Percentiles rank a stretch among this genome's conserved stretches.
These are phyloP conservation scores for Cyclophora albipunctata DNA, from an alignment of 2,888 invertebrate species.

Conservation along the genomic window DNA sequence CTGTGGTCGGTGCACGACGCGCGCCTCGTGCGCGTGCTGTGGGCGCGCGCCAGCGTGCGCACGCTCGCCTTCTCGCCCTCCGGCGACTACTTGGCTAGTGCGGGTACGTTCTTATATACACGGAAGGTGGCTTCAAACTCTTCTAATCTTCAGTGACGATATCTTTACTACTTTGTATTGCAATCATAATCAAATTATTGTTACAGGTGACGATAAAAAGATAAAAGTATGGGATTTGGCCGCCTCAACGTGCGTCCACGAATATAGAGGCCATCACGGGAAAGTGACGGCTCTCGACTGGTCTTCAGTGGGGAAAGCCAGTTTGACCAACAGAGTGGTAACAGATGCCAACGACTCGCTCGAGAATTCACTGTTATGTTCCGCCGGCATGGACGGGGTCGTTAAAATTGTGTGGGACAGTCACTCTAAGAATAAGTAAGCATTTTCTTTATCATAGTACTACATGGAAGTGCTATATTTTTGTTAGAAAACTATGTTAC, in stretches of 20 bases:
- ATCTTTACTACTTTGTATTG: no score
- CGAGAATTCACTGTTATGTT: slow-evolving; percentile 75
- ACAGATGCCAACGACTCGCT: slow-evolving; percentile 41
- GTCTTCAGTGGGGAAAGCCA: slow-evolving; percentile 62
- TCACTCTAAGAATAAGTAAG: slow-evolving; percentile 59
- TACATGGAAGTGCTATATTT: no score
- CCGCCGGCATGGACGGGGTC: slow-evolving; percentile 79
- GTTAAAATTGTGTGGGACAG: slow-evolving; percentile 80
- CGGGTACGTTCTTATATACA: slow-evolving; percentile 69
- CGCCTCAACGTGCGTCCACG: slow-evolving; percentile 77
- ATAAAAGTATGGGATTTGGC: slow-evolving; percentile 84
- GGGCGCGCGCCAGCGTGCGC: slow-evolving; percentile 83
- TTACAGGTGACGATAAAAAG: slow-evolving; percentile 79
- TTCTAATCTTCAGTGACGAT: no score
- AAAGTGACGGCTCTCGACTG: slow-evolving; percentile 78
- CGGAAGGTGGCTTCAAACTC: no score
- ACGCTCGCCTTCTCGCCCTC: slow-evolving; percentile 88
- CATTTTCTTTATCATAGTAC: slow-evolving; percentile 2
- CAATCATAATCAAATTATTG: neutral
- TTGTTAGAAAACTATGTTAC: no score
- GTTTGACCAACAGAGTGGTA: slow-evolving; percentile 45
- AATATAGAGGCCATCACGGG: slow-evolving; percentile 79
- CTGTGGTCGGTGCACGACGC: slow-evolving; percentile 92
- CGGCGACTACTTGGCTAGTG: slow-evolving; percentile 89
- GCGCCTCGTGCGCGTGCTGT: slow-evolving; percentile 85